These are phyloP conservation scores for Phenacoccus solenopsis DNA, from an alignment of 1,140 invertebrate genomes.

Conservation along the genomic window DNA sequence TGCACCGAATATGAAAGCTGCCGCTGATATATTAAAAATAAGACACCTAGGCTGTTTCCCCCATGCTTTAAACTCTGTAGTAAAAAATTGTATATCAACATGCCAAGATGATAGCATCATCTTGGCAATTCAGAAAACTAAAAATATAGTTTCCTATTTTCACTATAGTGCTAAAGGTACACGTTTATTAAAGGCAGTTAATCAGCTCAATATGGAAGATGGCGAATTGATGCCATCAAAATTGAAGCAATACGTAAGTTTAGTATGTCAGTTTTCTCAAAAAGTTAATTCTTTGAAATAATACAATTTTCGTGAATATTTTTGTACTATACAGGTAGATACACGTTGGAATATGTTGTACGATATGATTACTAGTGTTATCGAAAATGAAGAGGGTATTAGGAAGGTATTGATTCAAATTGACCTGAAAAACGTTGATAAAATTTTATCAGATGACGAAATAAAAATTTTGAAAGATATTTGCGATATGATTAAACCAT, in stretches of 20 bases:
- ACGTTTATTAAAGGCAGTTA: neutral
- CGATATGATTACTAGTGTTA: neutral
- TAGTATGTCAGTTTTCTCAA: neutral
- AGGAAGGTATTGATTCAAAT: neutral
- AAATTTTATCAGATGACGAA: neutral
- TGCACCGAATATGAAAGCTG: slow-evolving; percentile 18
- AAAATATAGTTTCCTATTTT: neutral
- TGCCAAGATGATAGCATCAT: neutral
- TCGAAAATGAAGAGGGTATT: neutral
- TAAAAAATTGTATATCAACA: neutral
- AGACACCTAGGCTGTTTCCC: slow-evolving; percentile 13
- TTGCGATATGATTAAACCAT: neutral
- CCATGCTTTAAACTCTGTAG: neutral
- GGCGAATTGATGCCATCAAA: neutral
- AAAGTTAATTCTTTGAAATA: neutral
- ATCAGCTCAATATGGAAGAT: too few species aligned
- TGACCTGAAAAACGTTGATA: neutral
- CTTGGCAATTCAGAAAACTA: neutral
- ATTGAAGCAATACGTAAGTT: neutral
- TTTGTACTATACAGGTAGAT: neutral
- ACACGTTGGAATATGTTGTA: neutral
- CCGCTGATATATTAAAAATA: neutral
- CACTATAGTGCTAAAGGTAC: neutral
- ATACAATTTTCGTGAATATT: neutral
- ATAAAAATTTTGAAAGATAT: neutral